phyloP scores from a whole-genome alignment of 2,888 invertebrate genomes.

The Drosophila mayaguana region DNA sequence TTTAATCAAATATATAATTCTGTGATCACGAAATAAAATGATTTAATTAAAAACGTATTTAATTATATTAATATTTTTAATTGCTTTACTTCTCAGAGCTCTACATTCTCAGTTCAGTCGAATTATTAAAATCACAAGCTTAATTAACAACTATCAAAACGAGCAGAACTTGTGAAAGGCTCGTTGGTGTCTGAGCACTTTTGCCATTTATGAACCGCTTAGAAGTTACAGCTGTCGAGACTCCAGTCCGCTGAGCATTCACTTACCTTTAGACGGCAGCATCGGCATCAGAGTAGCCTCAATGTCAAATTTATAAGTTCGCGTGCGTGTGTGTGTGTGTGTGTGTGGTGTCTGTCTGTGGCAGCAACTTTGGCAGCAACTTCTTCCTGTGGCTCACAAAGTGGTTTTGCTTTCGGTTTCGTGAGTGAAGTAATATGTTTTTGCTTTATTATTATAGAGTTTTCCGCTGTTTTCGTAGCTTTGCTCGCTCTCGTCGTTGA shows the following conservation, averaged over 20 bases:
- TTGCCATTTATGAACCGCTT: conserved; percentile 28
- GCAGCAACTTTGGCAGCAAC: conserved; percentile 61
- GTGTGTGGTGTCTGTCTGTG: conserved; percentile 25
- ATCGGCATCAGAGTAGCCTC: conserved; percentile 55
- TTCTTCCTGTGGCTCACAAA: conserved; percentile 62
- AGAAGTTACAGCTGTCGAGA: conserved; percentile 35
- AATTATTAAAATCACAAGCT: not conserved
- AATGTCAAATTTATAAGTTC: conserved; percentile 58
- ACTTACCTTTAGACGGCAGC: conserved; percentile 78
- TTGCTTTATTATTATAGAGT: conserved; percentile 55
- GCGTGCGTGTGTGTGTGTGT: not conserved
- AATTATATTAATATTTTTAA: not conserved
- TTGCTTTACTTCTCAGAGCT: not conserved
- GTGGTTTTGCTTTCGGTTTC: conserved; percentile 64
- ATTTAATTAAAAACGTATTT: not conserved
- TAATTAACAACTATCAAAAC: conserved; percentile 16
- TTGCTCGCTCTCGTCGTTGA: conserved; percentile 41
- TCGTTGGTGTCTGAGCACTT: conserved; percentile 15
- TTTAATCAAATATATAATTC: not conserved
- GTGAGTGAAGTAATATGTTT: conserved; percentile 65
- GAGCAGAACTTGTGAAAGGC: conserved; percentile 56
- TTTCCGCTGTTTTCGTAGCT: conserved; percentile 55
- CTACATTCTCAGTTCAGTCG: not conserved
- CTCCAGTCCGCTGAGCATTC: conserved; percentile 41
- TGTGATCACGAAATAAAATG: not conserved